Conservation (phyloP, 1,140 invertebrate genomes). For the Steinernema feltiae region DNA sequence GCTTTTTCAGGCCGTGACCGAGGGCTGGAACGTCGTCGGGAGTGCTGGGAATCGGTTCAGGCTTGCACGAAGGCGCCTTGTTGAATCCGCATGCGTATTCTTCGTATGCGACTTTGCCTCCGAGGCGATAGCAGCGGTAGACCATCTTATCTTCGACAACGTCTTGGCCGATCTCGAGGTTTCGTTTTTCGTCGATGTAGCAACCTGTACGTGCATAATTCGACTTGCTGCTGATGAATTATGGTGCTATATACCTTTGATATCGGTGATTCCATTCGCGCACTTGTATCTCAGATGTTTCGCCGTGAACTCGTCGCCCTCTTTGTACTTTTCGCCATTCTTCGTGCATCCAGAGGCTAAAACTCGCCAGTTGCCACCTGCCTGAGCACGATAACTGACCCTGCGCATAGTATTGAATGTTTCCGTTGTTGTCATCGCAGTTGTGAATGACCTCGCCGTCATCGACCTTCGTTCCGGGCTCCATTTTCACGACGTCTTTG, state of each 20-base stretch:
- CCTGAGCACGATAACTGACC: too few species aligned
- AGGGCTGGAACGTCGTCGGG: constrained; percentile 44
- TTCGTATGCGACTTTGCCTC: constrained; percentile 33
- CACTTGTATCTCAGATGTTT: constrained; percentile 47
- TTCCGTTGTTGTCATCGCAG: constrained; percentile 37
- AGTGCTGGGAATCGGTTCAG: constrained; percentile 35
- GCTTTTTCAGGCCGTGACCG: constrained; percentile 37
- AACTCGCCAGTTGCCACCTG: constrained; percentile 3
- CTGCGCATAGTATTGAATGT: constrained; percentile 24
- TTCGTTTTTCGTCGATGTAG: constrained; percentile 39
- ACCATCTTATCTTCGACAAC: constrained; percentile 40
- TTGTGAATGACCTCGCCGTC: constrained; percentile 24
- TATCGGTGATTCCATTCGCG: constrained; percentile 33
- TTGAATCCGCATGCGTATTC: constrained; percentile 42
- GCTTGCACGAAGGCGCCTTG: constrained; percentile 36
- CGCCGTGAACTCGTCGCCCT: constrained; percentile 41
- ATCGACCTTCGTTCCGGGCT: constrained; percentile 4
- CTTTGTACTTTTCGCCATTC: constrained; percentile 34
- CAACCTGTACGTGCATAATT: constrained; percentile 34
- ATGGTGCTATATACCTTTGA: constrained; percentile 29
- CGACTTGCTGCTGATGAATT: not conserved
- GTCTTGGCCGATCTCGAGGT: constrained; percentile 40
- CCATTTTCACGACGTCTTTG: constrained; percentile 17
- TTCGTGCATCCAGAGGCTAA: constrained; percentile 27
- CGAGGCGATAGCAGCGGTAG: constrained; percentile 16